Percentiles rank a stretch among this genome's conserved stretches.
Evolutionary conservation across 2,113 vertebrate species (phyloP).

Genomic region (Sisor rabdophorus): DNA sequence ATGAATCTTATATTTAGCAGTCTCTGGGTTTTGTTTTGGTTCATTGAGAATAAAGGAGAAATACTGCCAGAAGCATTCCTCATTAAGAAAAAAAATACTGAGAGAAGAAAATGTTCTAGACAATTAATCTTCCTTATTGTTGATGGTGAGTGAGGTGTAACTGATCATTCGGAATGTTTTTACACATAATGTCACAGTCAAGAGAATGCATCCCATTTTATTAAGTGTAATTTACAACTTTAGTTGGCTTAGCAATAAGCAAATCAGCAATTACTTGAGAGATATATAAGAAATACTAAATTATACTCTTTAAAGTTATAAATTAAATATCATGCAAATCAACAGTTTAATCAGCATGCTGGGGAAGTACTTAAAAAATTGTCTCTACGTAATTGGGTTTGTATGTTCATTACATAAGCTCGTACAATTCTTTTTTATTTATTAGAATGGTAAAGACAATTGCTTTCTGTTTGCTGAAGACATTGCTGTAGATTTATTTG

Average conservation of each 20-base stretch:
- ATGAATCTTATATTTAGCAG: slow-evolving; percentile 19
- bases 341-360: background rate
- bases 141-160: background rate
- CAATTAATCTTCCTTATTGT: slow-evolving; percentile 6
- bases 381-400: background rate
- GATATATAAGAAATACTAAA: slow-evolving; percentile 11
- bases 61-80: slow-evolving; percentile 8
- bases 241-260: slow-evolving; percentile 6
- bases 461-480: too few species aligned
- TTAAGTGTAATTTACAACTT: slow-evolving; percentile 13
- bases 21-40: slow-evolving; percentile 9
- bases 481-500: too few species aligned
- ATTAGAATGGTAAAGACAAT: too few species aligned
- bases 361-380: background rate
- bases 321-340: slow-evolving; percentile 3
- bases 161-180: slow-evolving; percentile 20
- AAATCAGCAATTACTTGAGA: slow-evolving; percentile 31
- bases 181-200: slow-evolving; percentile 32
- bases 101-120: background rate
- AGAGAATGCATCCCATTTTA: slow-evolving; percentile 29
- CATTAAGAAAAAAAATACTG: slow-evolving; percentile 4
- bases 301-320: slow-evolving; percentile 20
- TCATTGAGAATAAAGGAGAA: slow-evolving; percentile 34
- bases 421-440: background rate
- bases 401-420: slow-evolving; percentile 2